A percentile compares a stretch with the other conserved stretches of the same genome.
phyloP scores from a whole-genome alignment of 2,797 vertebrate genomes.

The Protosalanx chinensis region DNA sequence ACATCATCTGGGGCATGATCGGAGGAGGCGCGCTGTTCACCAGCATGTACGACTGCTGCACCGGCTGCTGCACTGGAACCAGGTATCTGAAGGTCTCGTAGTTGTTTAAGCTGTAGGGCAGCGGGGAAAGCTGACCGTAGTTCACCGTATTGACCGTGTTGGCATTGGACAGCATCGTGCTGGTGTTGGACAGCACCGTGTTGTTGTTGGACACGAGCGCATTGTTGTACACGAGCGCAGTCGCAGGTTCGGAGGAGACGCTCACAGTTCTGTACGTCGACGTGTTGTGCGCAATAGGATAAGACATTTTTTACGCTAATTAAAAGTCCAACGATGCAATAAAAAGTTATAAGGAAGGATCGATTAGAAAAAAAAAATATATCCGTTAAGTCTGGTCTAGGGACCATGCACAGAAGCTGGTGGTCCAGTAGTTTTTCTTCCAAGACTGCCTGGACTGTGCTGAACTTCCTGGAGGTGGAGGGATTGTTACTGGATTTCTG shows the following conservation, averaged over 20 bases:
- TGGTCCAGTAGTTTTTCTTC: neutral
- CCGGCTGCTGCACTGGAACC: conserved; percentile 63
- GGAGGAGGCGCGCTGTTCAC: conserved; percentile 33
- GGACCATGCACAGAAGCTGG: neutral
- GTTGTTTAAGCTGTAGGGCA: conserved; percentile 8
- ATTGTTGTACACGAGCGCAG: neutral
- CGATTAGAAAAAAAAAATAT: too few relatives aligned
- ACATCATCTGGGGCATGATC: conserved; percentile 37
- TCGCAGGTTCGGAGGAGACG: conserved; percentile 43
- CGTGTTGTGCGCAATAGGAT: conserved; percentile 22
- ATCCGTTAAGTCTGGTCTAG: neutral
- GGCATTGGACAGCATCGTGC: conserved; percentile 18
- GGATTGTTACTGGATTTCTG: neutral
- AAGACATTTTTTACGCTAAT: conserved; percentile 30
- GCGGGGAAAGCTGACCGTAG: conserved; percentile 15
- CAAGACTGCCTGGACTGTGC: neutral
- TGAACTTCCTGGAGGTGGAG: conserved; percentile 12
- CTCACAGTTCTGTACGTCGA: conserved; percentile 19
- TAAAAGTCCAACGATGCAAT: neutral
- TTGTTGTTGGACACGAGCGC: conserved; percentile 4
- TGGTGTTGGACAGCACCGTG: conserved; percentile 38
- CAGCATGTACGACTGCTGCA: conserved; percentile 47
- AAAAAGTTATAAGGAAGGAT: neutral
- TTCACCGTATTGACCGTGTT: too few relatives aligned
- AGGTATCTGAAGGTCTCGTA: conserved; percentile 69